Evolutionary conservation across 2,113 vertebrate species (phyloP), one percentile per base, ranked within the genome.

Genomic region (Tricholaema leucomelas): DNA sequence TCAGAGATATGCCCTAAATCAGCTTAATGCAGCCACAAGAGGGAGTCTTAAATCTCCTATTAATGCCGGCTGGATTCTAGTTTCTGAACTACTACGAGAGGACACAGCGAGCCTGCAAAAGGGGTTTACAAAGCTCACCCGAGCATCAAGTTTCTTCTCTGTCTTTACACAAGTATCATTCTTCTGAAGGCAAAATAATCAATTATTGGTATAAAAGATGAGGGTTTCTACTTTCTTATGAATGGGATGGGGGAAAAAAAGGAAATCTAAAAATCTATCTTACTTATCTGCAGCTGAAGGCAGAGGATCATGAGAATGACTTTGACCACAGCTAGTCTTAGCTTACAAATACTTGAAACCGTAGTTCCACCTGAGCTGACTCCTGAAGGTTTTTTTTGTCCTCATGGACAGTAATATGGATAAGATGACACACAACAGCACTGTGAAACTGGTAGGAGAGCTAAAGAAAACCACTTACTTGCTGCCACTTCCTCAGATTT

Each of bases 11-110:
- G 46, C 69, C 81, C 55, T 23, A 56, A 73, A 74, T 18, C 75
- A 70, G 66, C 73, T 72, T 31, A 46, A 44, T 0, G n/a, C 93
- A 88, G 88, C 95, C 96, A 97, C 96, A 94, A 97, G 96, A 96
- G 96, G 96, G 96, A 96, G 95, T 91, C 92, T 89, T 42, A 38
- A 92, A 94, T 94, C 96, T 84, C 92, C 71, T 50, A 3, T 72
- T 54, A 44, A 19, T 70, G 70, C 40, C 58, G 56, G 63, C 44
- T 5, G 27, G 70, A 48, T 87, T 38, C 35, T 5, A 12, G 11
- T 31, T 76, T 27, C 75, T 18, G 12, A 92, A 55, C 12, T 12
- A 33, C 5, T 12, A 5, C 13, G 14, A 42, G 20, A n/a, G 38
- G 2, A 33, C 24, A 17, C 4, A n/a, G 48, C 25, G 20, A 66